phyloP scores from a whole-genome alignment of 2,888 invertebrate species.

The Agriopis aurantiaria region DNA sequence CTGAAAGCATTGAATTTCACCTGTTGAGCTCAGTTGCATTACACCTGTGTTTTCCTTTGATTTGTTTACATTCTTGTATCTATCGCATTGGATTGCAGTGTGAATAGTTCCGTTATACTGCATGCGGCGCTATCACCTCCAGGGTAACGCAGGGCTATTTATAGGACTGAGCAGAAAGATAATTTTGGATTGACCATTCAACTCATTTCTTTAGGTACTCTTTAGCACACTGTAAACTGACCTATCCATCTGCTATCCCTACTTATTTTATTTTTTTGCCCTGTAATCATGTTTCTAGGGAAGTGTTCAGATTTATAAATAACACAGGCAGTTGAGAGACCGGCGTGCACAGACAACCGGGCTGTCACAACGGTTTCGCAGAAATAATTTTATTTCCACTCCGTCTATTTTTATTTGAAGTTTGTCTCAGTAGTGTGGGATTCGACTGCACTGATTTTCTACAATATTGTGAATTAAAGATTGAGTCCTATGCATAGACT shows the following conservation, averaged over 20 bases:
- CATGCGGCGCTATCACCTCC: constrained; percentile 66
- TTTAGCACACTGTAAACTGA: constrained; percentile 39
- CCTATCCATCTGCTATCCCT: constrained; percentile 37
- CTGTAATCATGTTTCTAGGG: constrained; percentile 57
- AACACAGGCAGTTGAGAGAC: constrained; percentile 63
- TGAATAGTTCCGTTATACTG: constrained; percentile 33
- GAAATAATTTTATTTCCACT: constrained; percentile 45
- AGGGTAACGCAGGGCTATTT: constrained; percentile 77
- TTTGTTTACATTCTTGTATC: constrained; percentile 63
- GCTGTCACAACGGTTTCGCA: constrained; percentile 51
- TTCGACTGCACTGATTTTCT: constrained; percentile 21
- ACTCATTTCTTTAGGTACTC: constrained; percentile 40
- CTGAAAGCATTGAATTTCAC: constrained; percentile 62
- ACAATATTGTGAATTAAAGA: constrained; percentile 20
- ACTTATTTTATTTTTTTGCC: constrained; percentile 15
- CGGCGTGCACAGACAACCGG: constrained; percentile 57
- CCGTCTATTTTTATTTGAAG: constrained; percentile 44
- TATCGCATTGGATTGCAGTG: constrained; percentile 39
- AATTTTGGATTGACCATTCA: constrained; percentile 66
- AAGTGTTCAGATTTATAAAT: constrained; percentile 76
- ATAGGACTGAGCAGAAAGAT: constrained; percentile 68
- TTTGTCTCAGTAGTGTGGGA: constrained; percentile 31
- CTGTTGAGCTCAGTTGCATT: constrained; percentile 68
- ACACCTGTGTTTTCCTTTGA: constrained; percentile 52
- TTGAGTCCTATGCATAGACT: background rate